These are phyloP conservation scores for Eunapius fragilis DNA, from an alignment of 37 sponge, comb jelly and placozoan genomes.

Conservation along the genomic window DNA sequence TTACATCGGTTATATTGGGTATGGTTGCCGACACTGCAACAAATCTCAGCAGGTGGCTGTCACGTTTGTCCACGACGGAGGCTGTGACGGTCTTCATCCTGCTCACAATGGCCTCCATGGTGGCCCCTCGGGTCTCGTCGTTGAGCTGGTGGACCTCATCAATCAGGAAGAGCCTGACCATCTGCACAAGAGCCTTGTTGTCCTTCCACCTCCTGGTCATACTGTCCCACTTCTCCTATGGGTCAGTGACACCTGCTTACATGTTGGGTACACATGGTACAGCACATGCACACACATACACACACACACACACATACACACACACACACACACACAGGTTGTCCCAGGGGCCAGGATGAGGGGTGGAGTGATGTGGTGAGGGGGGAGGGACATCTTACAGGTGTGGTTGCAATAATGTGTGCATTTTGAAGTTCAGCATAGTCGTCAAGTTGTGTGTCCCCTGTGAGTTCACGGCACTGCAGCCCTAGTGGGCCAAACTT, in stretches of 20 bases:
- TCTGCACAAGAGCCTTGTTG: slow-evolving; percentile 84
- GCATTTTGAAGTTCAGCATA: slow-evolving; percentile 88
- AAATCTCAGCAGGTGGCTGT: slow-evolving; percentile 65
- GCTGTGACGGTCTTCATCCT: slow-evolving; percentile 96
- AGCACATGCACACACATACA: background rate
- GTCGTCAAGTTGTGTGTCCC: slow-evolving; percentile 96
- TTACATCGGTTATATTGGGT: slow-evolving; percentile 93
- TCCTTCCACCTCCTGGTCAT: slow-evolving; percentile 98
- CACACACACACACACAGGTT: background rate
- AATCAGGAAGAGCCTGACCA: slow-evolving; percentile 89
- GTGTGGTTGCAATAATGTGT: slow-evolving; percentile 96
- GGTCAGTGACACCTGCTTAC: too few relatives aligned
- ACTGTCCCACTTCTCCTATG: slow-evolving; percentile 99
- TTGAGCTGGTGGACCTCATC: slow-evolving; percentile 99
- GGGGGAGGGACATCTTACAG: too few relatives aligned
- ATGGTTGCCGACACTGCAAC: slow-evolving; percentile 98
- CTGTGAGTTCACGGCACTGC: slow-evolving; percentile 91
- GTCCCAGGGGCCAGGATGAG: too few relatives aligned
- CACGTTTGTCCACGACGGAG: slow-evolving; percentile 39
- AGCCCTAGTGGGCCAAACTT: slow-evolving; percentile 89
- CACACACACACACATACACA: slow-evolving; percentile 4
- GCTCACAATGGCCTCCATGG: slow-evolving; percentile 98
- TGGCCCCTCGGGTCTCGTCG: slow-evolving; percentile 89
- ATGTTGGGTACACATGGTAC: too few relatives aligned
- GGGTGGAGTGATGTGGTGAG: too few relatives aligned